Evolutionary conservation across 2,113 vertebrate genomes (phyloP), one percentile per base, ranked within the genome.

Genomic region (Beaufortia kweichowensis): DNA sequence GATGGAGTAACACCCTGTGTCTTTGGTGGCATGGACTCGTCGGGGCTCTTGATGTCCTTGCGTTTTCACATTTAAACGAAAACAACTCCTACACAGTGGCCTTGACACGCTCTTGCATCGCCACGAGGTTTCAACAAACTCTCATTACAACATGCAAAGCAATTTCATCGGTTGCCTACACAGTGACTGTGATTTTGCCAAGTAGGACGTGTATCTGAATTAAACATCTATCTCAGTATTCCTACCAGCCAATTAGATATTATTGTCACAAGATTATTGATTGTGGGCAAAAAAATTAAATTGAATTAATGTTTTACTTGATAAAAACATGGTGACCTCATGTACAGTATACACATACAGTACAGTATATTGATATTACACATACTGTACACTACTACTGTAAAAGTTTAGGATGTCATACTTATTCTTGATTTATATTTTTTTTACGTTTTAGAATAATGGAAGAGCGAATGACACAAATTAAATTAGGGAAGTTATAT

Each of bases 1-100:
- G 80, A 78, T 79, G 80, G 76, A 82, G 31, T 63, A 56, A 81
- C 76, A 75, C 76, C 80, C 78, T 39, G 24, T 68, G 76, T n/a
- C 35, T 64, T 75, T 28, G 23, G 15, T 73, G 33, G 21, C 35
- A 71, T 78, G 29, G 15, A 28, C 77, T 79, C 35, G 62, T 55
- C 35, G 3, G 24, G 7, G 26, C 29, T 14, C 63, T 55, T n/a
- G n/a, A 77, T 77, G 79, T 71, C 68, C 66, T 23, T 64, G 31
- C 6, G n/a, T 72, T 48, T 77, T 76, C 66, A 43, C 24, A 66
- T 31, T 67, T 62, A 59, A 62, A 62, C 31, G 12, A 50, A 62
- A 26, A 69, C 70, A 48, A 60, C 69, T 71, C 69, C 75, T 72
- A 81, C 79, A 67, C 56, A 76, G 48, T 12, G 67, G 61, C 66